These are phyloP conservation scores for Lithobius niger DNA, from an alignment of 1,140 invertebrate genomes.

Conservation along the genomic window DNA sequence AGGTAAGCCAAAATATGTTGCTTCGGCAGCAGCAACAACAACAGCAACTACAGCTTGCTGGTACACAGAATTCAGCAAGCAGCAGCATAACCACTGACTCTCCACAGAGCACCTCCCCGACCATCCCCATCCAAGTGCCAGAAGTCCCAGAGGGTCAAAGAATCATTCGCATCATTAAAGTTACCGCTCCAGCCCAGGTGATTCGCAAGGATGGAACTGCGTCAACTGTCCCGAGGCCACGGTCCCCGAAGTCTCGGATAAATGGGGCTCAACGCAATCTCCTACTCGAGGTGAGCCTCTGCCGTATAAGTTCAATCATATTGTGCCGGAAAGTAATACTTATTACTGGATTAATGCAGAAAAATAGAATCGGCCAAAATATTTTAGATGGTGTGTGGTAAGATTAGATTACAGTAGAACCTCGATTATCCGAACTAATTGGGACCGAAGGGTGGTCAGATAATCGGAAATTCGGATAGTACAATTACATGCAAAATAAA, in stretches of 20 bases:
- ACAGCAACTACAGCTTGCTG: background rate
- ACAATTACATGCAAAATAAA: too few relatives aligned
- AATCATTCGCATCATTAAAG: background rate
- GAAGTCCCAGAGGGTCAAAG: background rate
- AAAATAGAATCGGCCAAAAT: too few relatives aligned
- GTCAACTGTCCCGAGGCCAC: background rate
- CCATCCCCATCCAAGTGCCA: background rate
- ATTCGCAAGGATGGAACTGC: background rate
- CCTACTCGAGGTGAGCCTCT: slow-evolving; percentile 14
- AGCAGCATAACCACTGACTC: background rate
- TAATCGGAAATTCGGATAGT: too few relatives aligned
- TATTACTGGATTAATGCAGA: too few relatives aligned
- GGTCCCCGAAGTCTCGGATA: slow-evolving; percentile 9
- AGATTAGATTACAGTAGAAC: too few relatives aligned
- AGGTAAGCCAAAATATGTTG: slow-evolving; percentile 18
- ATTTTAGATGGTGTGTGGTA: too few relatives aligned
- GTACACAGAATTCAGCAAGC: background rate
- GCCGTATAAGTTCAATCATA: too few relatives aligned
- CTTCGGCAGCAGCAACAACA: slow-evolving; percentile 9
- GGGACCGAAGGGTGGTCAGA: too few relatives aligned
- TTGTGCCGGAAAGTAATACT: too few relatives aligned
- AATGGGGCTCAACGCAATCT: slow-evolving; percentile 16
- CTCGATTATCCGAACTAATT: too few relatives aligned
- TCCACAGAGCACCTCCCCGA: background rate
- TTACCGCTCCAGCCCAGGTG: background rate